A percentile compares a stretch with the other conserved stretches of the same genome.
phyloP scores from a whole-genome alignment of 2,113 vertebrate species.

The Campylomormyrus tamandua region DNA sequence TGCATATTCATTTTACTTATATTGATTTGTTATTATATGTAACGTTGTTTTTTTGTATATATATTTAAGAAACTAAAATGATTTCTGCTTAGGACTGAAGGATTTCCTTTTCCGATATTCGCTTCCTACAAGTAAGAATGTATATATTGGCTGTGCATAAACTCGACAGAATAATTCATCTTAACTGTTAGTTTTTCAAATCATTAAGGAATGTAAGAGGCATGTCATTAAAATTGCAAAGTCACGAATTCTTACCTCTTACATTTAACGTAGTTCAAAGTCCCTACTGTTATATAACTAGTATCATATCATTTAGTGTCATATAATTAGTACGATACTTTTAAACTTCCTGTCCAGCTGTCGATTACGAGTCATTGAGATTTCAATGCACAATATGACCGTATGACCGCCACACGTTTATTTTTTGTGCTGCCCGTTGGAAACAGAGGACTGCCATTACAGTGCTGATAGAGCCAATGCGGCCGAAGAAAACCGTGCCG shows the following conservation, averaged over 20 bases:
- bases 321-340: neutral
- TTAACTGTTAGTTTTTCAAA: neutral
- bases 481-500: neutral
- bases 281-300: neutral
- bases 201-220: neutral
- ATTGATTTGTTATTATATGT: neutral
- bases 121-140: neutral
- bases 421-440: neutral
- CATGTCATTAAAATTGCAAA: neutral
- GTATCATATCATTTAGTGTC: neutral
- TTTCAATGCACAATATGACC: neutral
- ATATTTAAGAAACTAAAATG: neutral
- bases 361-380: neutral
- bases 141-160: neutral
- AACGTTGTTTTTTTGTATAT: neutral
- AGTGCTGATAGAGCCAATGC: neutral
- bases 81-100: neutral
- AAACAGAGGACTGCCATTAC: neutral
- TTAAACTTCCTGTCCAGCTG: neutral
- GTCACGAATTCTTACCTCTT: neutral
- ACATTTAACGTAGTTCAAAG: neutral
- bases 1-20: neutral
- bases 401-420: neutral
- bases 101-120: neutral
- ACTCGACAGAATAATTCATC: neutral